Base-by-base conservation (phyloP, 2,797 vertebrate genomes). In the Phoebastria nigripes region DNA sequence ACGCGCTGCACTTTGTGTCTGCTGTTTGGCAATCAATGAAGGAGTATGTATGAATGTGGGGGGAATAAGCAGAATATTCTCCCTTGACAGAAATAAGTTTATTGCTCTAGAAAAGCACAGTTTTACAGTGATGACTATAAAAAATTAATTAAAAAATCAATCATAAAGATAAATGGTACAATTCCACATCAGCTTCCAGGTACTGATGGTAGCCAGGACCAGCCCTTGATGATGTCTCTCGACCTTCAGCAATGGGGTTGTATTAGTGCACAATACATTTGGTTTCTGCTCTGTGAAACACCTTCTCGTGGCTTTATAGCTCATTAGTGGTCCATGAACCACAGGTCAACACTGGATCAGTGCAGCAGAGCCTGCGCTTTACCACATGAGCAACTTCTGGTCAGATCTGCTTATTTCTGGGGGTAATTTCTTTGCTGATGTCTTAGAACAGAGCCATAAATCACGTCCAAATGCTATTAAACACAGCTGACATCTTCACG, bases 371-470 rank as follows among this genome's bases (percentile, higher is more conserved):
- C 21, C 52, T 54, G 52, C 13, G 33, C 24, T 93, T 72, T 37
- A 18, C 33, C 80, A 72, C 26, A 14, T 18, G 35, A 89, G 80
- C n/a, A 70, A 49, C 56, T 91, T 81, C 82, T 89, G 74, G 39
- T 42, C 39, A 35, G 19, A 69, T 44, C 39, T 66, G 26, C 56
- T 71, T 35, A 41, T 93, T 95, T 82, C 63, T 77, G 55, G 39
- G 54, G 19, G 29, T 66, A 47, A 89, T 89, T 91, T 89, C 58
- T 37, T 13, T 51, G 58, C 49, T 69, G 69, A 58, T 61, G 35
- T 70, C 73, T 70, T 69, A 69, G 61, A 89, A 73, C 8, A 67
- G 59, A 93, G 69, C 33, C 35, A 62, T 94, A 86, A 89, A 93
- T 88, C 77, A 87, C 2, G 2, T 19, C 33, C 49, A 31, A 71